phyloP scores from a whole-genome alignment of 1,140 invertebrate genomes.

The Euwallacea similis region DNA sequence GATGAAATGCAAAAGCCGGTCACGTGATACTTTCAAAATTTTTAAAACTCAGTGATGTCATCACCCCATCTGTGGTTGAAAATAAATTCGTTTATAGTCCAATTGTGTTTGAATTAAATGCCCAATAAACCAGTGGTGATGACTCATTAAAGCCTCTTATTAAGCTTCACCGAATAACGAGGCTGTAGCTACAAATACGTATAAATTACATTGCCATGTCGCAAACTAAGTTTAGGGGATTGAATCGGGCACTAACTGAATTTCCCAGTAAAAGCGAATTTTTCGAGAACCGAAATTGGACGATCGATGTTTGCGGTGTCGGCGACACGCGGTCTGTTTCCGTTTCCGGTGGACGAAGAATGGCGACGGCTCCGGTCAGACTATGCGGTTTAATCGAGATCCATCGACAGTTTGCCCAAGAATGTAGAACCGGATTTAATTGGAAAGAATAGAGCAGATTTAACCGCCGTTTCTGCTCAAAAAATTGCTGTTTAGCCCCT shows the following conservation, averaged over 20 bases:
- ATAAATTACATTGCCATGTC: constrained; percentile 5
- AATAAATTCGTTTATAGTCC: no score
- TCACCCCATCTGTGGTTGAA: no score
- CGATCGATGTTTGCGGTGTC: constrained; percentile 21
- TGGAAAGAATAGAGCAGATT: neutral
- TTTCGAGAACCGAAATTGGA: constrained; percentile 18
- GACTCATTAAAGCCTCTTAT: no score
- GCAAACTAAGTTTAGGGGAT: constrained; percentile 2
- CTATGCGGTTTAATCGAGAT: constrained; percentile 18
- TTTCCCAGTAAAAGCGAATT: constrained; percentile 21
- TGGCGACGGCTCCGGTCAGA: constrained; percentile 17
- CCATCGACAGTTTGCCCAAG: constrained; percentile 20
- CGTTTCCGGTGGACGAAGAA: constrained; percentile 21
- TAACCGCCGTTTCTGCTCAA: no score
- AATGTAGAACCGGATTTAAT: constrained; percentile 12
- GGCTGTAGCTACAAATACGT: neutral
- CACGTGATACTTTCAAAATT: no score
- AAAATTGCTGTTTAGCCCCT: no score
- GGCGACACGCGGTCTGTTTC: constrained; percentile 31
- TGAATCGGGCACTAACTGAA: constrained; percentile 15
- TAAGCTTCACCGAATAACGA: neutral
- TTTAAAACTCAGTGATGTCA: no score
- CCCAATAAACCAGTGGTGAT: no score
- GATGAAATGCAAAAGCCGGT: no score
- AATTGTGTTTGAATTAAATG: no score